Evolutionary conservation across 1,140 invertebrate genomes (phyloP), one percentile per base, ranked within the genome.

Genomic region (Saccostrea cuccullata): DNA sequence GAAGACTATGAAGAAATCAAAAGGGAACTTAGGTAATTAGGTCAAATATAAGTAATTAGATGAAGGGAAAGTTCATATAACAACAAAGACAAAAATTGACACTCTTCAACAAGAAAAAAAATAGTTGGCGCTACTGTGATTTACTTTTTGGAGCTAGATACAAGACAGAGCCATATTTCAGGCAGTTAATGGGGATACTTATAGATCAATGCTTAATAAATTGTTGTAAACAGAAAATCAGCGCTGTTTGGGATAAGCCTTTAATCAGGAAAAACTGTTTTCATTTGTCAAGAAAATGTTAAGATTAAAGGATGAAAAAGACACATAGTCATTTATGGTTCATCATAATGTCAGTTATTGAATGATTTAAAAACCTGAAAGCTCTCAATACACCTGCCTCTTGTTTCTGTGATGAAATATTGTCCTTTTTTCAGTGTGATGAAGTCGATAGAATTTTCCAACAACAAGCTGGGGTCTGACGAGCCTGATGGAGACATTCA

Each of bases 1-100:
- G 96, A 96, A 92, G 98, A 99, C 95, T 98, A 98, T 95, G 97
- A 98, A 91, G 97, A 98, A 92, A 96, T 98, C 91, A 98, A 98
- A 94, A 95, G 97, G 92, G 98, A 98, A 95, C 96, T 98, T 90
- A 92, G 89, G 94, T 94, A 90, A 88, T 88, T 88, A 30, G 40
- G 23, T 84, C 23, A 47, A 13, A 55, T 9, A 8, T 15, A 17
- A 36, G 70, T 64, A 64, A 30, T 36, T 11, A 15, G 26, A 3
- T 77, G 47, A 47, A 47, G 47, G 47, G 47, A 9, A 47, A 47
- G 70, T 30, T 77, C 70, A 77, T 9, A 5, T n/a, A n/a, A n/a
- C n/a, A n/a, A n/a, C n/a, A n/a, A n/a, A n/a, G n/a, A n/a, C n/a
- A n/a, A n/a, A n/a, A n/a, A n/a, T n/a, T 9, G 3, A 36, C 70